Conservation (phyloP, 1,140 invertebrate genomes). For the Galleria mellonella region DNA sequence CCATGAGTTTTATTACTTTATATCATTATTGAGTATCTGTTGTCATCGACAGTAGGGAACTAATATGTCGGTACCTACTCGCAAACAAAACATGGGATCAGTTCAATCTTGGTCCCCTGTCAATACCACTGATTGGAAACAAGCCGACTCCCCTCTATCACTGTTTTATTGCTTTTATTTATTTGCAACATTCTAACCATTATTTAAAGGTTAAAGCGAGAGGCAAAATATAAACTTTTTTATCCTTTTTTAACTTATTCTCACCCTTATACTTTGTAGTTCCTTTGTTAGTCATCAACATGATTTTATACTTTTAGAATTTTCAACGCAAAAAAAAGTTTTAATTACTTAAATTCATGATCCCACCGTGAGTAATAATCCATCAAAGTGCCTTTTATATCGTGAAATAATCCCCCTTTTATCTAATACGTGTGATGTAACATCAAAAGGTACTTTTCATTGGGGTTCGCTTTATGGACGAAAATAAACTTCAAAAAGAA, state of each 20-base stretch:
- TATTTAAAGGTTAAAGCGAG: too few species aligned
- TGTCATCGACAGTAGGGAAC: slow-evolving; percentile 3
- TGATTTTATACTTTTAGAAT: slow-evolving; percentile 12
- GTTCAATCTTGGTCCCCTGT: slow-evolving; percentile 27
- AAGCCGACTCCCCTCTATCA: slow-evolving; percentile 12
- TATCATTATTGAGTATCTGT: slow-evolving; percentile 5
- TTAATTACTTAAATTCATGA: slow-evolving; percentile 7
- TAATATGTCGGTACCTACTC: too few species aligned
- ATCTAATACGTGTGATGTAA: neutral
- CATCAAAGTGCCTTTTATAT: slow-evolving; percentile 2
- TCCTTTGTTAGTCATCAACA: neutral
- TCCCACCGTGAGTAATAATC: neutral
- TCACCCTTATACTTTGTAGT: neutral
- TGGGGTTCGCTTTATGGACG: neutral
- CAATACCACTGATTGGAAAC: slow-evolving; percentile 49
- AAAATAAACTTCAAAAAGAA: neutral
- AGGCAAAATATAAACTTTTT: neutral
- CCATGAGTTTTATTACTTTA: neutral
- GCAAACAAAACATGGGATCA: slow-evolving; percentile 33
- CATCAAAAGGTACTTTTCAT: neutral
- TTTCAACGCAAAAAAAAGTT: slow-evolving; percentile 3
- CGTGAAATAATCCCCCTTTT: neutral
- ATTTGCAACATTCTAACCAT: slow-evolving; percentile 13
- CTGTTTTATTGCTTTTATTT: slow-evolving; percentile 39
- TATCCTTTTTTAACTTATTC: neutral